These are phyloP conservation scores for Actinernus sp. DNA, from an alignment of 92 coral and sea anemone genomes.

Conservation along the genomic window DNA sequence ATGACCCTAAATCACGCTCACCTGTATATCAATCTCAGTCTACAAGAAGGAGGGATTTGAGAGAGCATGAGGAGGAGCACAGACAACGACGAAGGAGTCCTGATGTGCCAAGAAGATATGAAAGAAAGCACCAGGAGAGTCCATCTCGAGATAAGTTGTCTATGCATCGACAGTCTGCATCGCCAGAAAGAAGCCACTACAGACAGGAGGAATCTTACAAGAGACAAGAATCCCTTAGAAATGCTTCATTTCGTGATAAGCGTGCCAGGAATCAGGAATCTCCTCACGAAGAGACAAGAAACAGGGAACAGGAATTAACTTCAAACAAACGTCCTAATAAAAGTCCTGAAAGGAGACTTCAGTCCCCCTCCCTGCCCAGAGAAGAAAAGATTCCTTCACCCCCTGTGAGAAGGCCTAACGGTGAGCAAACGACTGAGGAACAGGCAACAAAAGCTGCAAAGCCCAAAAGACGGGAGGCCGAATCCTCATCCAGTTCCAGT, in stretches of 20 bases:
- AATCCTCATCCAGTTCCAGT: slow-evolving; percentile 23
- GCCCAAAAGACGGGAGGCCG: slow-evolving; percentile 4
- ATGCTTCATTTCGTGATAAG: not conserved
- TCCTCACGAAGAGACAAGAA: not conserved
- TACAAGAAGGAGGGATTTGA: too few relatives aligned
- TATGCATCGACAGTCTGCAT: too few relatives aligned
- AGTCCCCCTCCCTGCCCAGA: too few relatives aligned
- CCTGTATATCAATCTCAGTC: not conserved
- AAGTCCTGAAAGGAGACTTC: too few relatives aligned
- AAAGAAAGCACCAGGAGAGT: not conserved
- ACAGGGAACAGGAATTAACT: not conserved
- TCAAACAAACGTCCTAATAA: slow-evolving; percentile 20
- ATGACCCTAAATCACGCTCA: not conserved
- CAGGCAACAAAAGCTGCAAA: slow-evolving; percentile 10
- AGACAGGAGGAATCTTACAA: not conserved
- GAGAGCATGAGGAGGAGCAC: too few relatives aligned
- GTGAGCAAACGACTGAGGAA: not conserved
- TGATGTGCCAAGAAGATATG: not conserved
- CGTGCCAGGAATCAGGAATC: too few relatives aligned
- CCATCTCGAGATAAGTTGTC: too few relatives aligned
- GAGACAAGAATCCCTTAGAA: not conserved
- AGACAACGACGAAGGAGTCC: not conserved
- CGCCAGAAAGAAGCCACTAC: too few relatives aligned
- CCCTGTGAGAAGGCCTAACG: too few relatives aligned
- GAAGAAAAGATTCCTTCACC: too few relatives aligned